Evolutionary conservation across 2,888 invertebrate species (phyloP), one percentile per base, ranked within the genome.

Genomic region (Orgyia antiqua): DNA sequence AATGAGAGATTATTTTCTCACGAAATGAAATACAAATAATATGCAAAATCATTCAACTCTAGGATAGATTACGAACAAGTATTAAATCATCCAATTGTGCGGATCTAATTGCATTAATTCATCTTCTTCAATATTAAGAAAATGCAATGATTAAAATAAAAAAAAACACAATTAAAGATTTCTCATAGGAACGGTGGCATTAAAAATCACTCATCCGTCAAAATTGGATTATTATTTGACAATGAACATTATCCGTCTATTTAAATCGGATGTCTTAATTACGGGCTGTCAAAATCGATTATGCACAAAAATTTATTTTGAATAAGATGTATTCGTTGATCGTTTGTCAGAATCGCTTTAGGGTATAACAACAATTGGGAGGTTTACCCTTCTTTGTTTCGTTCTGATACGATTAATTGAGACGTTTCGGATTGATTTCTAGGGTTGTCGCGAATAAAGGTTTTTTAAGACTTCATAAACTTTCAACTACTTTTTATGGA

Each of bases 271-370:
- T 39, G 38, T 46, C 52, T 53, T 56, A 52, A 56, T 56, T 44
- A 46, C 31, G 12, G 26, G 40, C 65, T 54, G 80, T 82, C 86
- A 68, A 72, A 78, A 68, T 70, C 77, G 72, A 82, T 84, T 83
- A 78, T 73, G 65, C 75, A 70, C 60, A 58, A 58, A 57, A 45
- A 43, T 40, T 36, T 52, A 39, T 46, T 51, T 73, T 80, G 78
- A 83, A 79, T 82, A 78, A 78, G 78, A 82, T 50, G 50, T 59
- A 78, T 76, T 45, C 41, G 31, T 23, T 43, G 58, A 66, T 72
- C 72, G 69, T 75, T 70, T 66, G 53, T 74, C 68, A 64, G 58
- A 66, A 64, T 62, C 52, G 56, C 65, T 54, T 58, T 37, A 44
- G 58, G 64, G 61, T 33, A 27, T 10, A 36, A 41, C 35, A 30